phyloP scores from a whole-genome alignment of 2,888 invertebrate genomes.

The Philaethria dido region DNA sequence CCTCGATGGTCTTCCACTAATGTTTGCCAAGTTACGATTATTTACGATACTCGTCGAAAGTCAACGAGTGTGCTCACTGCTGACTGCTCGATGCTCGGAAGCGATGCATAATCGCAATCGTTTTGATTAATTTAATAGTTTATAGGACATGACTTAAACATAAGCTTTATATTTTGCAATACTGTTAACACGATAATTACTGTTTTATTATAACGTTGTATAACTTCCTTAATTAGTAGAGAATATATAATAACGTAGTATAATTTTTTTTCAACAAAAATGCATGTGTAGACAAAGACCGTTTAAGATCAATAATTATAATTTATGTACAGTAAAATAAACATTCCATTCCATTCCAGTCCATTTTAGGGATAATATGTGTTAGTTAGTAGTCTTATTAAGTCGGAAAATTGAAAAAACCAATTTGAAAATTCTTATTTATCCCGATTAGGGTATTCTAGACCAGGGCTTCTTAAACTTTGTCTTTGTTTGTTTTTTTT shows the following conservation, averaged over 20 bases:
- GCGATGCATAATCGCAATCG: not conserved
- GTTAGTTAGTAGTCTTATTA: no score
- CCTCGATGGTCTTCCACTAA: constrained; percentile 15
- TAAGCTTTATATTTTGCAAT: not conserved
- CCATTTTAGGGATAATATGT: no score
- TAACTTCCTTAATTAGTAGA: constrained; percentile 10
- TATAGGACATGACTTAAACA: constrained; percentile 9
- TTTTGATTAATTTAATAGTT: constrained; percentile 17
- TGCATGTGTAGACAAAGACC: no score
- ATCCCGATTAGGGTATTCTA: no score
- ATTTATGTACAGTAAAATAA: not conserved
- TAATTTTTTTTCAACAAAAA: not conserved
- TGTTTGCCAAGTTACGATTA: constrained; percentile 23
- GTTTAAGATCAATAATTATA: no score
- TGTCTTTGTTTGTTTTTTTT: no score
- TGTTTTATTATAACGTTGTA: constrained; percentile 9
- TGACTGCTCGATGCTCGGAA: no score
- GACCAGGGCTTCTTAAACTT: no score
- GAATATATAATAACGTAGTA: constrained; percentile 10
- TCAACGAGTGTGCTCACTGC: constrained; percentile 1
- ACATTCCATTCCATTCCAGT: no score
- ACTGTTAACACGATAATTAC: constrained; percentile 11
- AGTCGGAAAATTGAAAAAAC: no score
- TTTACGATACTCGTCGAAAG: constrained; percentile 10
- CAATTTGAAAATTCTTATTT: no score